phyloP scores from a whole-genome alignment of 1,140 invertebrate genomes.

The Sitobion miscanthi region DNA sequence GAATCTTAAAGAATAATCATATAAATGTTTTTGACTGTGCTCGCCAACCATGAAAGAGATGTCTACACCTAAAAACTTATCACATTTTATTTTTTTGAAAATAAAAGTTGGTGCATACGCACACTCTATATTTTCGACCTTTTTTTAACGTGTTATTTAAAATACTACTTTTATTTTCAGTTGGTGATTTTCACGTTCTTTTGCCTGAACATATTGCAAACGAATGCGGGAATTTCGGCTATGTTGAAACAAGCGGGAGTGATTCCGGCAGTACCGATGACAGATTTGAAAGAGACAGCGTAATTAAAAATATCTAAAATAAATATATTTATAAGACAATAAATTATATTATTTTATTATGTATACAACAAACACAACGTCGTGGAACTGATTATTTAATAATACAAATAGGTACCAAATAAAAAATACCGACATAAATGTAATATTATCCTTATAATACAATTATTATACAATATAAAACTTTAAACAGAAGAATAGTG shows the following conservation, averaged over 20 bases:
- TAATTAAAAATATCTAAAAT: slow-evolving; percentile 8
- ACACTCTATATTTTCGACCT: fast-evolving
- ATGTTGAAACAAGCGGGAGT: background rate
- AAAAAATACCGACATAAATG: too few relatives aligned
- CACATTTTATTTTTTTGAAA: background rate
- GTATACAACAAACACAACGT: background rate
- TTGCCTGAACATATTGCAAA: background rate
- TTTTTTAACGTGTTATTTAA: background rate
- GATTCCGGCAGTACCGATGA: background rate
- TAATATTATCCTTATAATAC: too few relatives aligned
- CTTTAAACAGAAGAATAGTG: background rate
- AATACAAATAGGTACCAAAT: too few relatives aligned
- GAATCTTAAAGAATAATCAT: background rate
- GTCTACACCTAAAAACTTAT: too few relatives aligned
- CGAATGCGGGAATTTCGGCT: background rate
- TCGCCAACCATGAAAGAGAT: background rate
- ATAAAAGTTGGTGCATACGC: background rate
- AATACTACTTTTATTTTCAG: slow-evolving; percentile 30
- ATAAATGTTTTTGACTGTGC: background rate
- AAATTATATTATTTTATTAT: too few relatives aligned
- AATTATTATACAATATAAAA: too few relatives aligned
- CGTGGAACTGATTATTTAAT: too few relatives aligned
- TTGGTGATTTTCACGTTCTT: background rate
- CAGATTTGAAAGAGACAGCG: background rate
- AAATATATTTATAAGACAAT: background rate